A percentile compares a stretch with the other conserved stretches of the same genome.
These are phyloP conservation scores for Avahi laniger DNA, from an alignment of 2,797 vertebrate genomes.

Conservation along the genomic window DNA sequence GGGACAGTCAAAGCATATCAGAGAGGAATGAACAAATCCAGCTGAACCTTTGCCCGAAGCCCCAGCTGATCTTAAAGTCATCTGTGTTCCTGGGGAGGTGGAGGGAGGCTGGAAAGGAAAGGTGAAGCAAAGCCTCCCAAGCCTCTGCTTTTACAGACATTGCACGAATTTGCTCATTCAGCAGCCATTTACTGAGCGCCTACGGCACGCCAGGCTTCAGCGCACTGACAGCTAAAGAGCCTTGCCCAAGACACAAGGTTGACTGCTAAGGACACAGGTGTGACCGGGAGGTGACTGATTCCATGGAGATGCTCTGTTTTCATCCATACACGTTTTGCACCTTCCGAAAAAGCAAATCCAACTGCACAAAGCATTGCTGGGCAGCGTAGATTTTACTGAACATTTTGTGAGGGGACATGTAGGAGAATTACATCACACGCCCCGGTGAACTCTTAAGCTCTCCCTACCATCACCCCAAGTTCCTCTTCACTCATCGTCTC, in stretches of 20 bases:
- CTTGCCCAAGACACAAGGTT: neutral
- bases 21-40: constrained; percentile 54
- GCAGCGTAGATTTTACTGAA: neutral
- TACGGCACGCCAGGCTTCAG: neutral
- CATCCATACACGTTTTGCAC: neutral
- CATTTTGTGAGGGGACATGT: accelerated
- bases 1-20: constrained; percentile 61
- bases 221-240: neutral
- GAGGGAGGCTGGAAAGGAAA: neutral
- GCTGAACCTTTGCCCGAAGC: constrained; percentile 49
- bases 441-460: accelerated
- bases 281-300: neutral
- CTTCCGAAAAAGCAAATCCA: neutral
- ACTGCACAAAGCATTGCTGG: neutral
- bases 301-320: neutral
- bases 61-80: constrained; percentile 31
- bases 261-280: neutral
- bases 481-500: neutral
- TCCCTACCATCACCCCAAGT: no score
- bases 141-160: neutral
- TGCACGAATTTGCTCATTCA: neutral
- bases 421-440: neutral
- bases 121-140: neutral
- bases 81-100: neutral
- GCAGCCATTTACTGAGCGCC: neutral